Base-by-base conservation (phyloP, 2,797 vertebrate genomes). In the Austrolebias charrua region DNA sequence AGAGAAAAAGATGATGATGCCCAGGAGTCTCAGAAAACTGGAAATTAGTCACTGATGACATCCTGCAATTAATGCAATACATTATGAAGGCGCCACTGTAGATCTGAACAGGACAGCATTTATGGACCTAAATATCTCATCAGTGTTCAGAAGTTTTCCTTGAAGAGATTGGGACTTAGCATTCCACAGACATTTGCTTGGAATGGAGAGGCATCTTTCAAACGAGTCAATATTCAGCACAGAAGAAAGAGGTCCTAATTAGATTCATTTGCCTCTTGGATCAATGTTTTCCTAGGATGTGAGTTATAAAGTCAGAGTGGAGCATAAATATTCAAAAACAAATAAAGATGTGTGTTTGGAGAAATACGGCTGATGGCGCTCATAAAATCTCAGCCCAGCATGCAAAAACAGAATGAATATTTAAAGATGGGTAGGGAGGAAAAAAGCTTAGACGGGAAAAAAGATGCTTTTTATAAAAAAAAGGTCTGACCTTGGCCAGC, bases 311-410 rank as follows among this genome's bases (percentile, higher is more conserved):
- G 88, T 90, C 90, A 73, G 86, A 91, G 88, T 90, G 86, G 84
- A 82, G 85, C 92, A 92, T 92, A 91, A 92, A 93, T 90, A 93
- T 91, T 92, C 89, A 91, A 92, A 94, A 91, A 90, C 88, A 92
- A 93, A 93, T 91, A 92, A 92, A 91, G 92, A 92, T 90, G 87
- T 87, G 86, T 91, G 89, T 94, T 90, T 88, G 86, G 85, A 91
- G 85, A 92, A 93, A 92, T 92, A 89, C 73, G 75, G 86, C 77
- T 80, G 87, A 91, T 88, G 92, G 88, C 87, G 88, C 91, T 91
- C 90, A 91, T 90, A 92, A 91, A 93, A 86, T 80, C 88, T 82
- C 77, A 73, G 88, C 80, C 81, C 75, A 6, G 81, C 82, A 78
- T 73, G 79, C 81, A 86, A 89, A 89, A 87, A 81, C 73, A 20